Conservation (phyloP, 23 tunicate species). For the Oikopleura vanhoeffeni region DNA sequence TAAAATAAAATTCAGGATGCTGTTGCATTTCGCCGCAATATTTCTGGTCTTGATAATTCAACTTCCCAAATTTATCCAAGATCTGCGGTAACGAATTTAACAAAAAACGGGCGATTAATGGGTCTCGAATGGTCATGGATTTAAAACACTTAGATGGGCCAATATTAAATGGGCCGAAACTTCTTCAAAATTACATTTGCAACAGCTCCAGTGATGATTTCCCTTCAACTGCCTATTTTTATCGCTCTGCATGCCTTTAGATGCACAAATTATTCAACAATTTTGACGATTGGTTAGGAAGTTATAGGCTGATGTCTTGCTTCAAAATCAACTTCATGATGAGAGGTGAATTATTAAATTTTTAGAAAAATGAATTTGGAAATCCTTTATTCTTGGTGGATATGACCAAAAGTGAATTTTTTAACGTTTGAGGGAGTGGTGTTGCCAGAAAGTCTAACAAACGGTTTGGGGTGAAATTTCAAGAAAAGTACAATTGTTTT, state of each 20-base stretch:
- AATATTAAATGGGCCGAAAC: neutral
- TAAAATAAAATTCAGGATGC: neutral
- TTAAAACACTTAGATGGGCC: neutral
- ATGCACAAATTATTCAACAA: too few species aligned
- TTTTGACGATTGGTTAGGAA: too few species aligned
- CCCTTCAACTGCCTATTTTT: neutral
- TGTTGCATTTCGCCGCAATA: conserved; percentile 8
- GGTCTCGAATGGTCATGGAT: neutral
- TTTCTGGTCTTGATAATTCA: neutral
- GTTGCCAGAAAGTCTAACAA: too few species aligned
- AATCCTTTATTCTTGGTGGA: too few species aligned
- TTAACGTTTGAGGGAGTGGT: too few species aligned
- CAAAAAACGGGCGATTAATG: neutral
- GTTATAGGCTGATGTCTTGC: too few species aligned
- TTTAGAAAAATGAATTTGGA: too few species aligned
- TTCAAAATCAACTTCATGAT: too few species aligned
- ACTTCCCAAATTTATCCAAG: neutral
- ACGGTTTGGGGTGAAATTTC: too few species aligned
- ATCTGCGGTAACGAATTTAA: neutral
- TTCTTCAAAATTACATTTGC: neutral
- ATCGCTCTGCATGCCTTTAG: neutral
- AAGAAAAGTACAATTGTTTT: too few species aligned
- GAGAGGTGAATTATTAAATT: too few species aligned
- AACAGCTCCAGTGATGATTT: neutral
- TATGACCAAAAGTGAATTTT: too few species aligned